A percentile compares a stretch with the other conserved stretches of the same genome.
phyloP scores from a whole-genome alignment of 1,140 invertebrate genomes.

The Calliopsis andreniformis region DNA sequence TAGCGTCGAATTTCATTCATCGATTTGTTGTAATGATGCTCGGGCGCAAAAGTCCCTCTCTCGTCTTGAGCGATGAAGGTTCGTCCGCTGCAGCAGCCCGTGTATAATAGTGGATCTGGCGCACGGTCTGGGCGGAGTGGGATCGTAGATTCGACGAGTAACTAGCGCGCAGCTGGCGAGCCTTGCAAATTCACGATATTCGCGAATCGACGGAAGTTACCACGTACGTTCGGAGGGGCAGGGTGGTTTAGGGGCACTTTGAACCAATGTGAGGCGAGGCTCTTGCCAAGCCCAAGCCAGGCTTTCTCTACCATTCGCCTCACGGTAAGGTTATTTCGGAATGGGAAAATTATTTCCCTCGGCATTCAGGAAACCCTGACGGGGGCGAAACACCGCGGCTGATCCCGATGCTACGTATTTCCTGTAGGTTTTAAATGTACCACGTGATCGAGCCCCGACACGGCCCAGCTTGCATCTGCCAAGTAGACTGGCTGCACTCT shows the following conservation, averaged over 20 bases:
- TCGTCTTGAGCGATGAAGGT: neutral
- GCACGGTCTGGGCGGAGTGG: slow-evolving; percentile 16
- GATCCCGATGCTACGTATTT: slow-evolving; percentile 37
- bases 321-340: slow-evolving; percentile 43
- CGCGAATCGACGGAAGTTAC: slow-evolving; percentile 54
- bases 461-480: neutral
- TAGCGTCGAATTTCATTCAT: neutral
- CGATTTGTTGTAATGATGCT: neutral
- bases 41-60: neutral
- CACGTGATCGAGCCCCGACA: slow-evolving; percentile 17
- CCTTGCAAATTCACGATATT: slow-evolving; percentile 53
- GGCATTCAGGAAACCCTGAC: slow-evolving; percentile 55
- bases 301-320: slow-evolving; percentile 26
- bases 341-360: slow-evolving; percentile 73
- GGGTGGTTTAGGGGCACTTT: slow-evolving; percentile 47
- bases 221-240: slow-evolving; percentile 42
- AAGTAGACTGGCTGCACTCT: slow-evolving; percentile 6
- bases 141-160: slow-evolving; percentile 43
- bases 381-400: slow-evolving; percentile 16
- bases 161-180: slow-evolving; percentile 53
- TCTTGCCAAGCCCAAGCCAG: slow-evolving; percentile 63
- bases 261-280: slow-evolving; percentile 43
- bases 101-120: slow-evolving; percentile 17
- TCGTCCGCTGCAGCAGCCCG: neutral
- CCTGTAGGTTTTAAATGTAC: slow-evolving; percentile 33